These are phyloP conservation scores for Spheniscus mendiculus DNA, from an alignment of 2,113 vertebrate species.

Conservation along the genomic window DNA sequence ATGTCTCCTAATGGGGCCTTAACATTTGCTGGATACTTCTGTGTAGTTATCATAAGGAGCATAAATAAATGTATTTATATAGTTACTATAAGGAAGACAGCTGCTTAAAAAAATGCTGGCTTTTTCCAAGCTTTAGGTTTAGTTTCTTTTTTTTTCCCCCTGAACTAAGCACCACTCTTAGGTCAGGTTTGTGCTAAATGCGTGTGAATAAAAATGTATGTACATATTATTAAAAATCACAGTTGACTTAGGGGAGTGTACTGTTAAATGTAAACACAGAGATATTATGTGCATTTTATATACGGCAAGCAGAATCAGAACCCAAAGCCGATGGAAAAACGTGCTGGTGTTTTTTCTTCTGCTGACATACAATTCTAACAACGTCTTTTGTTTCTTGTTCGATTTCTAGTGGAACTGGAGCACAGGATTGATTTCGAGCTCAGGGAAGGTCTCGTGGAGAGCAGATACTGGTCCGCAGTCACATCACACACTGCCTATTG, in stretches of 20 bases:
- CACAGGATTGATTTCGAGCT: conserved; percentile 96
- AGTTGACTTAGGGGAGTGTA: neutral
- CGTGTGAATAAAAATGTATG: neutral
- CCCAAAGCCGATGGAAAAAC: neutral
- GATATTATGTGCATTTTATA: rapidly evolving
- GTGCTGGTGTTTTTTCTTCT: rapidly evolving
- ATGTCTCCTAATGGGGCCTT: neutral
- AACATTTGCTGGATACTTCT: neutral
- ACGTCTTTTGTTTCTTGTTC: neutral
- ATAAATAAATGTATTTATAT: neutral
- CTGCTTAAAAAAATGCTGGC: neutral
- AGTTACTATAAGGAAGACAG: neutral
- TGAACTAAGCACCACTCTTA: neutral
- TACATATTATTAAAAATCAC: neutral
- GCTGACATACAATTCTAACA: neutral
- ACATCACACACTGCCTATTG: conserved; percentile 98
- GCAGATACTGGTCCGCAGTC: conserved; percentile 96
- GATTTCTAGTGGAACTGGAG: conserved; percentile 89
- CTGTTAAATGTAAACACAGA: neutral
- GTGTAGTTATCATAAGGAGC: neutral
- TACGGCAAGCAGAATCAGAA: neutral
- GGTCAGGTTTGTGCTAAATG: neutral
- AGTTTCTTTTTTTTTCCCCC: neutral
- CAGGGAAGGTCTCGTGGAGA: conserved; percentile 95
- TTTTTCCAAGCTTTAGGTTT: neutral